These are phyloP conservation scores for Leptinotarsa defecta DNA, from an alignment of 1,140 invertebrate genomes.

Conservation along the genomic window DNA sequence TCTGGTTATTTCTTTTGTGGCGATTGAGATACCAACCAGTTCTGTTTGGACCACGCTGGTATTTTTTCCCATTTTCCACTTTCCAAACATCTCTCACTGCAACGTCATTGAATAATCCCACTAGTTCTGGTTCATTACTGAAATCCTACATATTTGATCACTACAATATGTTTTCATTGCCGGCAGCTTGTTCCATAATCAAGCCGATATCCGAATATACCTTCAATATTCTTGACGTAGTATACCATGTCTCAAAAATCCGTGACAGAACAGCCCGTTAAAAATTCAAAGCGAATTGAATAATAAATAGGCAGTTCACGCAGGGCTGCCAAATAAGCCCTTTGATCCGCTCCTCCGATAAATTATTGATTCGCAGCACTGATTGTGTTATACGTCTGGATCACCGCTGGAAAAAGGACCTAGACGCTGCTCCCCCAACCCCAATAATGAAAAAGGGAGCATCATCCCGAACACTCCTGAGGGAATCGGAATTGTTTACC, in stretches of 20 bases:
- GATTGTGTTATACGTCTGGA: constrained; percentile 6
- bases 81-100: too few relatives aligned
- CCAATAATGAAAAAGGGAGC: constrained; percentile 11
- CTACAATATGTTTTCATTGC: not conserved
- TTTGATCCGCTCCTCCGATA: not conserved
- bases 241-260: not conserved
- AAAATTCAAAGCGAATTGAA: not conserved
- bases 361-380: constrained; percentile 3
- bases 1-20: too few relatives aligned
- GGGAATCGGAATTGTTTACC: constrained; percentile 6
- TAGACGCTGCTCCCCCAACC: not conserved
- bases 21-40: too few relatives aligned
- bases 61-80: too few relatives aligned
- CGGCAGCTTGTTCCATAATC: not conserved
- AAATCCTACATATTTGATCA: not conserved
- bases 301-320: constrained; percentile 2
- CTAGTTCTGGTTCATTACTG: too few relatives aligned
- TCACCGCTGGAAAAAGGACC: not conserved
- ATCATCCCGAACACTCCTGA: not conserved
- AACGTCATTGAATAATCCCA: too few relatives aligned
- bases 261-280: not conserved
- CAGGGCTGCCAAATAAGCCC: not conserved
- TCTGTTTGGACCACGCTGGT: too few relatives aligned
- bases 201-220: not conserved
- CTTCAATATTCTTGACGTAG: not conserved